Conservation (phyloP, 2,797 vertebrate species). For the Telmatherina bonti region DNA sequence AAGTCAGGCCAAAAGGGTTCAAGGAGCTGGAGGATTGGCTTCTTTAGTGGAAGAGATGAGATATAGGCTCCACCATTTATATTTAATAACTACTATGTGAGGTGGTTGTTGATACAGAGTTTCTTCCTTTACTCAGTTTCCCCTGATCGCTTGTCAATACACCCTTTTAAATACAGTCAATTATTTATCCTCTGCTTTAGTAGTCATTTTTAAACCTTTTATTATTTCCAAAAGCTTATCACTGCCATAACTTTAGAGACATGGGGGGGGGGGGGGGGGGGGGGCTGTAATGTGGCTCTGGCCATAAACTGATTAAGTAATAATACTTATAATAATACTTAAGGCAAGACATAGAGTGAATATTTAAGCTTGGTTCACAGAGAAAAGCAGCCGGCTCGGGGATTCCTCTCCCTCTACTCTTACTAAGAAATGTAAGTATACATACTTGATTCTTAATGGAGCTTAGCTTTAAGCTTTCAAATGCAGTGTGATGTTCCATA, state of each 20-base stretch:
- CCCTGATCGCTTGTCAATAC: conserved; percentile 36
- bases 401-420: conserved; percentile 28
- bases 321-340: conserved; percentile 4
- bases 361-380: conserved; percentile 4
- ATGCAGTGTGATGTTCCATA: neutral
- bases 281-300: conserved; percentile 1
- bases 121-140: conserved; percentile 55
- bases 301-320: conserved; percentile 22
- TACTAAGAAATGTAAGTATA: conserved; percentile 31
- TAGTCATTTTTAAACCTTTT: conserved; percentile 51
- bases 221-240: conserved; percentile 49
- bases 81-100: conserved; percentile 68
- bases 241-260: too few relatives aligned
- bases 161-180: conserved; percentile 64
- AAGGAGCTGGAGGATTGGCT: conserved; percentile 49
- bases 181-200: conserved; percentile 17
- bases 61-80: conserved; percentile 47
- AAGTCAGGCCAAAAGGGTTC: conserved; percentile 36
- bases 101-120: conserved; percentile 58
- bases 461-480: conserved; percentile 17
- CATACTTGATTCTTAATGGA: neutral
- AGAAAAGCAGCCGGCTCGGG: conserved; percentile 10
- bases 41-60: conserved; percentile 42
- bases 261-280: too few relatives aligned
- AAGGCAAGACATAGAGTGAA: conserved; percentile 3